These are phyloP conservation scores for Antennarius maculatus DNA, from an alignment of 2,797 vertebrate species.

Conservation along the genomic window DNA sequence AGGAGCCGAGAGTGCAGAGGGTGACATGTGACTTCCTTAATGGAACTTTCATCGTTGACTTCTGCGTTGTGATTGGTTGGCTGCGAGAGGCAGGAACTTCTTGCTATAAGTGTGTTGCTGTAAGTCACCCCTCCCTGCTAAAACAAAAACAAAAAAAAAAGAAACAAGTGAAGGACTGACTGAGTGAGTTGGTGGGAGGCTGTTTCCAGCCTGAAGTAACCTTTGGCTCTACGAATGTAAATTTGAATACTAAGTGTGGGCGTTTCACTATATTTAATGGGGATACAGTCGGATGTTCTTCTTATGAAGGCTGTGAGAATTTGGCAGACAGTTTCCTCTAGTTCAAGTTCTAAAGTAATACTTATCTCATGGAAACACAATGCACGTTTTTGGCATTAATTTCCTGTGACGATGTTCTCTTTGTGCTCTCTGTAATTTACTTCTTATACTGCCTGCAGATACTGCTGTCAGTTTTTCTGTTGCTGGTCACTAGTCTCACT, in stretches of 20 bases:
- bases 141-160: background rate
- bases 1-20: slow-evolving; percentile 57
- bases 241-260: slow-evolving; percentile 27
- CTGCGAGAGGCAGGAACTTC: slow-evolving; percentile 70
- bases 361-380: background rate
- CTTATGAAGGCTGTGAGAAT: background rate
- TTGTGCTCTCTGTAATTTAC: background rate
- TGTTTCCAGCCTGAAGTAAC: slow-evolving; percentile 30
- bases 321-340: background rate
- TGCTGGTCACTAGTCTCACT: slow-evolving; percentile 1
- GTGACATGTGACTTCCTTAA: slow-evolving; percentile 74
- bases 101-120: slow-evolving; percentile 47
- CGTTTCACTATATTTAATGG: background rate
- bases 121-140: slow-evolving; percentile 64
- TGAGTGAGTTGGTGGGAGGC: slow-evolving; percentile 11
- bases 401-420: background rate
- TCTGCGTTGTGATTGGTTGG: slow-evolving; percentile 64
- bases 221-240: slow-evolving; percentile 5
- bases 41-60: slow-evolving; percentile 59
- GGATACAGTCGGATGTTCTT: background rate
- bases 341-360: background rate
- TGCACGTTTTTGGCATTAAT: background rate
- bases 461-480: background rate
- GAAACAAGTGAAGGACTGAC: slow-evolving; percentile 10
- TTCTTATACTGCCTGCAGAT: background rate